phyloP scores from a whole-genome alignment of 2,797 vertebrate species.

The Dendrocincla fuliginosa region DNA sequence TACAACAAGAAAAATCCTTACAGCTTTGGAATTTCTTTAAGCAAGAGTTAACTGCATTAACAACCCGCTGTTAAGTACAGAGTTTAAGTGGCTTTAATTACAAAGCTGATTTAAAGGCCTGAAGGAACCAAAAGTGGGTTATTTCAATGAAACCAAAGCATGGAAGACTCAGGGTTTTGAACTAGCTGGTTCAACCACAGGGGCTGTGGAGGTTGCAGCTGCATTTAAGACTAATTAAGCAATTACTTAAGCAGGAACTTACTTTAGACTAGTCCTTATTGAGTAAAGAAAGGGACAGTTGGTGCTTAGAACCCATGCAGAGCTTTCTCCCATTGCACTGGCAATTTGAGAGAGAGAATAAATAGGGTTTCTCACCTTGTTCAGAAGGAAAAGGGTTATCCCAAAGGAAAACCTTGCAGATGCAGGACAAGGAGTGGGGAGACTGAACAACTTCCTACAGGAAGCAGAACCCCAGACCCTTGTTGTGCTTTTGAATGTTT shows the following conservation, averaged over 20 bases:
- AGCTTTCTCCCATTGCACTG: background rate
- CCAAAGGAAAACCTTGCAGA: background rate
- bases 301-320: background rate
- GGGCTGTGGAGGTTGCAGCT: background rate
- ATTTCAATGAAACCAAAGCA: background rate
- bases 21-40: background rate
- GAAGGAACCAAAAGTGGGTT: background rate
- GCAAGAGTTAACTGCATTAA: slow-evolving; percentile 12
- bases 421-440: background rate
- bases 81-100: background rate
- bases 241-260: background rate
- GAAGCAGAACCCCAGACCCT: background rate
- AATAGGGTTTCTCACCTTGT: background rate
- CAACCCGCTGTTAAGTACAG: slow-evolving; percentile 1
- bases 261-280: background rate
- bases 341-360: background rate
- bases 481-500: background rate
- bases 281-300: background rate
- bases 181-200: background rate
- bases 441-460: background rate
- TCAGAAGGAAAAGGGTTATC: background rate
- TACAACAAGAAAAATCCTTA: background rate
- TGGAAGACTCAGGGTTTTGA: background rate
- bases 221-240: background rate
- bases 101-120: background rate